These are phyloP conservation scores for silkworm (Bombyx mori) DNA, from an alignment of 1,140 invertebrate species.

Conservation along the genomic window ASM3026992v2 NC_085117.1:14272501-14273000, in stretches of 20 bases:
- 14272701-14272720: slow-evolving; percentile 32
- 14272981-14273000: slow-evolving; percentile 67
- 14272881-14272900: slow-evolving; percentile 44
- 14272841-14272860: slow-evolving; percentile 26
- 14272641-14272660: slow-evolving; percentile 12
- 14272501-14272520: slow-evolving; percentile 68
- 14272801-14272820: slow-evolving; percentile 36
- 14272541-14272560: slow-evolving; percentile 38
- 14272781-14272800: slow-evolving; percentile 16
- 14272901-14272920: slow-evolving; percentile 51
- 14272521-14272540: slow-evolving; percentile 46
- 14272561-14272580: slow-evolving; percentile 15
- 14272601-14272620: slow-evolving; percentile 16
- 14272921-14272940: slow-evolving; percentile 63
- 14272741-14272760: slow-evolving; percentile 43
- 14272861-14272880: slow-evolving; percentile 24
- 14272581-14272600: slow-evolving; percentile 12
- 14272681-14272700: slow-evolving; percentile 20
- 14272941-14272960: slow-evolving; percentile 66
- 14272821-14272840: slow-evolving; percentile 49
- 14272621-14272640: slow-evolving; percentile 17
- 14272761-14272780: slow-evolving; percentile 29
- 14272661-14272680: slow-evolving; percentile 20
- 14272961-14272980: slow-evolving; percentile 64
- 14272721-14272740: slow-evolving; percentile 29